These are phyloP conservation scores for Machimus rusticus DNA, from an alignment of 2,888 invertebrate species.

Conservation along the genomic window DNA sequence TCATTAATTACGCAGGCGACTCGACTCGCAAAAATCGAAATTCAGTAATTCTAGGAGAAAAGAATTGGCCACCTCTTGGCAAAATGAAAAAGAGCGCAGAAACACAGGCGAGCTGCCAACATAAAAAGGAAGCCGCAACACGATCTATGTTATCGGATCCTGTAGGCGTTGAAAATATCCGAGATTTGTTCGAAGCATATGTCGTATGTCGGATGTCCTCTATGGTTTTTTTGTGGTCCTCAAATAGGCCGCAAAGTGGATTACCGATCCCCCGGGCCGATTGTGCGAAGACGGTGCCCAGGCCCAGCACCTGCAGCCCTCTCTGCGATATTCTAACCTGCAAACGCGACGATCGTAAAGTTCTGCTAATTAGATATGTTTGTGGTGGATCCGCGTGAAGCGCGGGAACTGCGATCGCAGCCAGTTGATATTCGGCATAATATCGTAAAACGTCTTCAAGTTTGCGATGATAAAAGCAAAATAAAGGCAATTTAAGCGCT, in stretches of 20 bases:
- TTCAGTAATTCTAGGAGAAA: conserved; percentile 9
- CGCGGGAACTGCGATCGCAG: background rate
- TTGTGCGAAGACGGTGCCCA: background rate
- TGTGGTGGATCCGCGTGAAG: background rate
- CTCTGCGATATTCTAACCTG: background rate
- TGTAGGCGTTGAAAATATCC: conserved; percentile 39
- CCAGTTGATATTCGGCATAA: conserved; percentile 2
- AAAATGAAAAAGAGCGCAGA: background rate
- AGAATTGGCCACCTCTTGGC: background rate
- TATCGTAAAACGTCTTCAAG: conserved; percentile 18
- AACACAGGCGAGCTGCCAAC: background rate
- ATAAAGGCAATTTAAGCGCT: conserved; percentile 10
- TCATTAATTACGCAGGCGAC: conserved; percentile 31
- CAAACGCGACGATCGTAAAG: conserved; percentile 30
- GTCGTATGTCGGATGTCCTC: conserved; percentile 39
- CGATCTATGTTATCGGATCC: conserved; percentile 35
- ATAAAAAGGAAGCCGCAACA: conserved; percentile 37
- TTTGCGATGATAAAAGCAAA: conserved; percentile 12
- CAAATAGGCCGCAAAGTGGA: conserved; percentile 33
- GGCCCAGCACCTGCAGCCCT: conserved; percentile 16
- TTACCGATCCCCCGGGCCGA: conserved; percentile 9
- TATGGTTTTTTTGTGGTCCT: background rate
- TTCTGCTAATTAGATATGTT: conserved; percentile 40
- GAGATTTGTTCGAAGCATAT: conserved; percentile 39
- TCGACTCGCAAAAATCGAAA: conserved; percentile 34